These are phyloP conservation scores for Fopius arisanus DNA, from an alignment of 1,140 invertebrate species.

Conservation along the genomic window DNA sequence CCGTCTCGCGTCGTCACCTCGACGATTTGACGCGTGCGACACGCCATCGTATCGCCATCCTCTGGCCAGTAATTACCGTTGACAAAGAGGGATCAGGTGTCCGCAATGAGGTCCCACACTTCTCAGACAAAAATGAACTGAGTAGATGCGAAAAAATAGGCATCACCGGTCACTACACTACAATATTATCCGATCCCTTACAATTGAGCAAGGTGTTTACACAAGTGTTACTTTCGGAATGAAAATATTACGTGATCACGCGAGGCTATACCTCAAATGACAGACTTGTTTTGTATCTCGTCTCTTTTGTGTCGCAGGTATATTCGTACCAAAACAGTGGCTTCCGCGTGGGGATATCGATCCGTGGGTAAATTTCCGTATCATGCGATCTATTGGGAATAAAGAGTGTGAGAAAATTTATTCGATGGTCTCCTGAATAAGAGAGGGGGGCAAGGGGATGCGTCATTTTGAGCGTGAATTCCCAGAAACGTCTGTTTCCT, in stretches of 20 bases:
- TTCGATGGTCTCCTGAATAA: not conserved
- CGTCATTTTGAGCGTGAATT: not conserved
- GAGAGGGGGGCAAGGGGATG: not conserved
- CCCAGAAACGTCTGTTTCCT: slow-evolving; percentile 8
- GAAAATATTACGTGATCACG: not conserved
- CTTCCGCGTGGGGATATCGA: slow-evolving; percentile 24
- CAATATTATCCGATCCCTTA: not conserved
- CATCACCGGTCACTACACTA: too few species aligned
- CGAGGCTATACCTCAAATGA: not conserved
- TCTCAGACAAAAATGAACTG: too few species aligned
- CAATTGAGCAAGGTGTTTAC: slow-evolving; percentile 18
- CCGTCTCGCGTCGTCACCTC: slow-evolving; percentile 31
- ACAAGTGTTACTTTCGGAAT: not conserved
- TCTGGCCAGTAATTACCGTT: slow-evolving; percentile 44
- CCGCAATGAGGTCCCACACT: too few species aligned
- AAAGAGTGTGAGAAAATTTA: slow-evolving; percentile 5
- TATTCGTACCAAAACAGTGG: slow-evolving; percentile 12
- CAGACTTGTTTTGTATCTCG: not conserved
- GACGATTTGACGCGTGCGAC: slow-evolving; percentile 44
- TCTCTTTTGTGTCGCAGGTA: slow-evolving; percentile 11
- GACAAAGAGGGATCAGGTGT: slow-evolving; percentile 45
- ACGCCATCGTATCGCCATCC: slow-evolving; percentile 40
- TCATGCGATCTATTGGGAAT: slow-evolving; percentile 5
- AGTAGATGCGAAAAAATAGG: too few species aligned
- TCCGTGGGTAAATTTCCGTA: not conserved